phyloP scores from a whole-genome alignment of 2,888 invertebrate genomes.

The Branchipolynoe longqiensis region DNA sequence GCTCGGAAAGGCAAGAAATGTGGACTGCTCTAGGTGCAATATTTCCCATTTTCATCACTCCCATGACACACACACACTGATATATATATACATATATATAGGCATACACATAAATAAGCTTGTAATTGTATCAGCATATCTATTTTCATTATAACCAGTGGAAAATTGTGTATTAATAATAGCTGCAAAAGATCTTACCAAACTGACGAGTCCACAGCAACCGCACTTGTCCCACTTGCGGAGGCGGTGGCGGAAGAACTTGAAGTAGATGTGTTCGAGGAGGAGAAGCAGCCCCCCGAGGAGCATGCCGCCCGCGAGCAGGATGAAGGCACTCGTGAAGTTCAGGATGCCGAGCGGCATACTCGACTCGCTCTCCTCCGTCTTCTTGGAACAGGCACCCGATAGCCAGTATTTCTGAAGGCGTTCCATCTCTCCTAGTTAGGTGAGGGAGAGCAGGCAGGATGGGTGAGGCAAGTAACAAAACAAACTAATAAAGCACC shows the following conservation, averaged over 20 bases:
- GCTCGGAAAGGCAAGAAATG: too few relatives aligned
- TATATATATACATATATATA: too few relatives aligned
- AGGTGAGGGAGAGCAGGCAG: slow-evolving; percentile 60
- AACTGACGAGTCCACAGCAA: slow-evolving; percentile 95
- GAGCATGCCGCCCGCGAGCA: slow-evolving; percentile 96
- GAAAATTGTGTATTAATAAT: too few relatives aligned
- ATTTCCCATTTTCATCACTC: too few relatives aligned
- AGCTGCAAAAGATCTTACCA: slow-evolving; percentile 89
- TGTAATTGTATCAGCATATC: too few relatives aligned
- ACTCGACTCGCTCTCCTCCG: slow-evolving; percentile 88
- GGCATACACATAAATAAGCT: too few relatives aligned
- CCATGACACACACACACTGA: too few relatives aligned
- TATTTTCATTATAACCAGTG: too few relatives aligned
- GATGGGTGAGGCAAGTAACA: too few relatives aligned
- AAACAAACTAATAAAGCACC: too few relatives aligned
- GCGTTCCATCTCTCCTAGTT: slow-evolving; percentile 93
- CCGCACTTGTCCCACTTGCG: slow-evolving; percentile 88
- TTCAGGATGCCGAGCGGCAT: slow-evolving; percentile 86
- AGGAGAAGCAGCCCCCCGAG: slow-evolving; percentile 93
- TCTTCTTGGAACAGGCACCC: slow-evolving; percentile 95
- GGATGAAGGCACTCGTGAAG: slow-evolving; percentile 97
- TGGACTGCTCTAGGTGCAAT: too few relatives aligned
- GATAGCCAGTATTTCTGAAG: slow-evolving; percentile 97
- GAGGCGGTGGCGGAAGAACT: slow-evolving; percentile 85
- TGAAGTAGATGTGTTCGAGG: slow-evolving; percentile 96